Evolutionary conservation across 1,140 invertebrate species (phyloP).

Genomic region (Ostrea denselamellosa): DNA sequence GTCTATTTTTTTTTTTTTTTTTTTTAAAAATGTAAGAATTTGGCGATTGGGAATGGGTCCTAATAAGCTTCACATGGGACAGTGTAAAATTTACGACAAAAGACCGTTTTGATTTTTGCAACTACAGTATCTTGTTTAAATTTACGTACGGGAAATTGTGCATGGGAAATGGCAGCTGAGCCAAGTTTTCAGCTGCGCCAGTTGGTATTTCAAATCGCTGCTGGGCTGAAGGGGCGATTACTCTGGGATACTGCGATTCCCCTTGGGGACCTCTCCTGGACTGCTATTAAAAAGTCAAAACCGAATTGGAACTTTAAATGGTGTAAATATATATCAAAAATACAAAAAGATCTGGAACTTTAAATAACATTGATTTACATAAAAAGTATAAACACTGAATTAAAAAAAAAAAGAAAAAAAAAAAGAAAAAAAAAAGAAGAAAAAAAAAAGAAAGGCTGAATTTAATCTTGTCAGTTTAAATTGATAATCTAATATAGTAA

Average conservation of each 20-base stretch:
- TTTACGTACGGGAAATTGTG: slow-evolving; percentile 62
- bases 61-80: too few relatives aligned
- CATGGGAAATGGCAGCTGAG: slow-evolving; percentile 57
- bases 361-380: background rate
- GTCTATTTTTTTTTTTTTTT: too few relatives aligned
- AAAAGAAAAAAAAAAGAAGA: background rate
- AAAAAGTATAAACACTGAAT: too few relatives aligned
- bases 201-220: slow-evolving; percentile 53
- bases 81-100: too few relatives aligned
- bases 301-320: background rate
- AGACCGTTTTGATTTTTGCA: too few relatives aligned
- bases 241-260: slow-evolving; percentile 54
- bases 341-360: background rate
- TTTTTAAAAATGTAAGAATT: too few relatives aligned
- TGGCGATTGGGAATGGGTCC: too few relatives aligned
- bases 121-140: too few relatives aligned
- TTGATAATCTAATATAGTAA: too few relatives aligned
- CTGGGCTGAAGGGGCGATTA: slow-evolving; percentile 60
- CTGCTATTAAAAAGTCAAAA: slow-evolving; percentile 11
- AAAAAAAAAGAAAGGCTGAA: background rate
- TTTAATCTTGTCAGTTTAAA: too few relatives aligned
- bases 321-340: background rate
- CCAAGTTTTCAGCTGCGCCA: slow-evolving; percentile 18
- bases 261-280: slow-evolving; percentile 46
- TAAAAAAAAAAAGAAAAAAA: background rate